Conservation (phyloP, 2,797 vertebrate genomes). For the Lophius americanus region DNA sequence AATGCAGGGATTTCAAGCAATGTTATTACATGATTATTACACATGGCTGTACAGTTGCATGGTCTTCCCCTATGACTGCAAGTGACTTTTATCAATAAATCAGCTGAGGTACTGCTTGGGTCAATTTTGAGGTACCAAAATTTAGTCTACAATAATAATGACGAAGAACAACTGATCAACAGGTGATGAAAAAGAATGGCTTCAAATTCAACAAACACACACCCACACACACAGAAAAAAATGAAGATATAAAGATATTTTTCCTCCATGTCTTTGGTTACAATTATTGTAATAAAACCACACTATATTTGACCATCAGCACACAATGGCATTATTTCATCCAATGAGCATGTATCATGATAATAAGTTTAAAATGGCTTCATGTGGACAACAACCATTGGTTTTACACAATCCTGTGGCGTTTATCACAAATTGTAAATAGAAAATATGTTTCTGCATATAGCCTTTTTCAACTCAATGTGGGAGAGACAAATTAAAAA, state of each 20-base stretch:
- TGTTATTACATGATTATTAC: conserved; percentile 70
- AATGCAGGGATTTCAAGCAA: conserved; percentile 73
- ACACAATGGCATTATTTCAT: conserved; percentile 58
- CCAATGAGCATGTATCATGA: conserved; percentile 74
- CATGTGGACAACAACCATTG: conserved; percentile 25
- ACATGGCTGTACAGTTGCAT: conserved; percentile 82
- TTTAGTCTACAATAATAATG: conserved; percentile 72
- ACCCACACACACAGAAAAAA: conserved; percentile 17
- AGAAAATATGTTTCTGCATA: not conserved
- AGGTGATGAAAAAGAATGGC: conserved; percentile 71
- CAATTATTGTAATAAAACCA: conserved; percentile 84
- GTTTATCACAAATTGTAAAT: conserved; percentile 12
- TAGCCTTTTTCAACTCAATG: conserved; percentile 32
- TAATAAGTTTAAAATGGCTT: conserved; percentile 12
- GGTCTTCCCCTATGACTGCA: conserved; percentile 75
- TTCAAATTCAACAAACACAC: conserved; percentile 68
- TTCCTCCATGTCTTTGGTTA: conserved; percentile 93
- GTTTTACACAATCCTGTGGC: conserved; percentile 17
- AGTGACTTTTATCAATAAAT: conserved; percentile 81
- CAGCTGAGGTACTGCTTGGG: conserved; percentile 86
- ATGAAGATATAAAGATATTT: conserved; percentile 65
- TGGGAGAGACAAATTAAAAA: conserved; percentile 13
- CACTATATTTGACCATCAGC: conserved; percentile 74
- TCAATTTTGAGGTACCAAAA: conserved; percentile 88
- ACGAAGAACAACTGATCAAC: conserved; percentile 82